Base-by-base conservation (phyloP, 1,140 invertebrate species). In the Zaprionus africanus region DNA sequence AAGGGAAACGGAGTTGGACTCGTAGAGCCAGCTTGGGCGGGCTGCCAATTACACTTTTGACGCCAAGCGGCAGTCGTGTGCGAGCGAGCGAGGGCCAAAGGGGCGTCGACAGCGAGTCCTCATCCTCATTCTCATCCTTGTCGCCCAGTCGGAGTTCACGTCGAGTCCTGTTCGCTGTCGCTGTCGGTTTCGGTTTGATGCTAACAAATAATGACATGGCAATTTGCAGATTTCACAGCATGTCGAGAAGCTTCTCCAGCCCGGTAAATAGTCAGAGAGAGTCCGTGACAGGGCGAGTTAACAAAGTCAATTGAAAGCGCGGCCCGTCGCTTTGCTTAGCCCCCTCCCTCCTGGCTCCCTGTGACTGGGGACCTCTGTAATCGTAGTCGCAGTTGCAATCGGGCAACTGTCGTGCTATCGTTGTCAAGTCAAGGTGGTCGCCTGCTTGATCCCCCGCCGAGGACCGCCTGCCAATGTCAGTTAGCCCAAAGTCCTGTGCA, bases 131-230 rank as follows among this genome's bases (percentile, higher is more conserved):
- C 36, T 60, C 11, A 36, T 49, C 36, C 59, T 41, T 5, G 38
- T n/a, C 15, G 38, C 38, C 28, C 24, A 34, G 43, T 62, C 26
- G 26, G 26, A 22, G 26, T 26, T 4, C 26, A 26, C 26, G 26
- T 28, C 24, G 5, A 54, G 62, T 64, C 46, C 31, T 64, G 73
- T 43, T 68, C n/a, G 51, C n/a, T 6, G 56, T 71, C 67, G 60
- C 28, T 74, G 64, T 71, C 49, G 57, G 36, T 63, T 66, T 69
- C 65, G 69, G 78, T 71, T 92, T 92, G 91, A 92, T 81, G 72
- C 82, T 92, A 92, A 92, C 91, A 92, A 92, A 92, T 92, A 92
- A 92, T 92, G 91, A 91, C 91, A 92, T 85, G 87, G 87, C 91
- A 92, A 92, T 92, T 92, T 92, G 91, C 91, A 91, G 87, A 92